Evolutionary conservation across 2,797 vertebrate species (phyloP).

Genomic region (Geotrypetes seraphini): DNA sequence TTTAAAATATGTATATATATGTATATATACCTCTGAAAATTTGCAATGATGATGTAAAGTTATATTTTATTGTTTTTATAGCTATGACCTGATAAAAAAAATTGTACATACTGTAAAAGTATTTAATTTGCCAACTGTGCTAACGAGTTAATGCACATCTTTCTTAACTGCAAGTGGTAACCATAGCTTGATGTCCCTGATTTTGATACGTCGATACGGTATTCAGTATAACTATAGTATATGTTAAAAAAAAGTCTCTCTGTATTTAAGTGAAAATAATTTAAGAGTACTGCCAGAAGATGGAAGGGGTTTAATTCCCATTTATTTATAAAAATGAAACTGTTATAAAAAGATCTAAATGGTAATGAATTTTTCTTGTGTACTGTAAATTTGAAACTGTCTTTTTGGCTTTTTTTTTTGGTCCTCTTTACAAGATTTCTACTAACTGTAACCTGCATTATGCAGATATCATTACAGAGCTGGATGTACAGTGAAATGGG

Average conservation of each 20-base stretch:
- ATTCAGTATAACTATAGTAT: conserved; percentile 39
- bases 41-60: conserved; percentile 65
- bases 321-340: no score
- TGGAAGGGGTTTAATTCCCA: conserved; percentile 62
- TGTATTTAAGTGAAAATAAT: conserved; percentile 61
- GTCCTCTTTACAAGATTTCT: conserved; percentile 58
- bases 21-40: no score
- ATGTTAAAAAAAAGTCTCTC: conserved; percentile 59
- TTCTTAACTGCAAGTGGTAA: conserved; percentile 47
- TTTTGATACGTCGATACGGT: conserved; percentile 44
- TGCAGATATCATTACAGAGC: conserved; percentile 51
- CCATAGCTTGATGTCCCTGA: conserved; percentile 60
- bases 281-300: conserved; percentile 60
- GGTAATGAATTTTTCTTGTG: conserved; percentile 63
- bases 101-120: conserved; percentile 51
- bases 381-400: conserved; percentile 63
- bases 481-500: conserved; percentile 55
- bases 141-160: conserved; percentile 52
- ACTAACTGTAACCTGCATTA: conserved; percentile 57
- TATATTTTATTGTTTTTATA: conserved; percentile 78
- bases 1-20: conserved; percentile 54
- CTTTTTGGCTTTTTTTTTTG: conserved; percentile 60
- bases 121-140: conserved; percentile 53
- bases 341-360: conserved; percentile 60
- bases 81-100: conserved; percentile 48